These are phyloP conservation scores for Heliopora coerulea DNA, from an alignment of 92 coral and sea anemone genomes.

Conservation along the genomic window DNA sequence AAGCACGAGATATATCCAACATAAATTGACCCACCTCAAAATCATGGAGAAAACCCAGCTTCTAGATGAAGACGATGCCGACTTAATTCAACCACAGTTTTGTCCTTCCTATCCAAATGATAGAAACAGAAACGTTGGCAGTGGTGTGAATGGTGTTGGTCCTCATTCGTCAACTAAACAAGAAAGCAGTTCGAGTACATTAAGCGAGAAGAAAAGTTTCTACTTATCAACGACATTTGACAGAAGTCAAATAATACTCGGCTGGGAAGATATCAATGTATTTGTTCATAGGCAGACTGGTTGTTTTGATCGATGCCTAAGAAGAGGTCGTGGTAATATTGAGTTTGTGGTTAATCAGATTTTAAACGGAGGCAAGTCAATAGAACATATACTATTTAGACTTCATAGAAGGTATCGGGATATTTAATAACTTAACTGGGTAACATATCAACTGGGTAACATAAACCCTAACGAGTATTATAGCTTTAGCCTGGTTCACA, in stretches of 20 bases:
- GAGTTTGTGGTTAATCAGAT: conserved; percentile 36
- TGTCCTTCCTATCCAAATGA: conserved; percentile 31
- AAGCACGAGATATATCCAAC: not conserved
- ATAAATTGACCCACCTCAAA: not conserved
- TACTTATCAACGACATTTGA: conserved; percentile 24
- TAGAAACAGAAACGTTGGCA: conserved; percentile 15
- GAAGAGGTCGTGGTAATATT: conserved; percentile 27
- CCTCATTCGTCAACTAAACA: conserved; percentile 10
- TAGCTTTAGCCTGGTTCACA: no score
- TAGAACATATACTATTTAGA: no score
- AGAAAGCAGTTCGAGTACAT: conserved; percentile 17
- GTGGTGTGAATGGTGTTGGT: conserved; percentile 6
- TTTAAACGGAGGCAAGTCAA: conserved; percentile 12
- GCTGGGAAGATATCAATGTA: conserved; percentile 60
- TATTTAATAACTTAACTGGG: no score
- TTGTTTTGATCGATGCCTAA: conserved; percentile 40
- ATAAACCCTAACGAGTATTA: no score
- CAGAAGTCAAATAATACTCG: conserved; percentile 24
- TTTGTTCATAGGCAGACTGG: conserved; percentile 44
- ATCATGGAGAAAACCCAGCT: conserved; percentile 17
- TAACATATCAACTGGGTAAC: no score
- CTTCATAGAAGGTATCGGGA: no score
- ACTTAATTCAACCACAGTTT: not conserved
- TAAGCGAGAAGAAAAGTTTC: conserved; percentile 16
- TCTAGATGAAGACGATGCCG: not conserved